Evolutionary conservation across 2,888 invertebrate genomes (phyloP).

Genomic region (Pteria penguin): DNA sequence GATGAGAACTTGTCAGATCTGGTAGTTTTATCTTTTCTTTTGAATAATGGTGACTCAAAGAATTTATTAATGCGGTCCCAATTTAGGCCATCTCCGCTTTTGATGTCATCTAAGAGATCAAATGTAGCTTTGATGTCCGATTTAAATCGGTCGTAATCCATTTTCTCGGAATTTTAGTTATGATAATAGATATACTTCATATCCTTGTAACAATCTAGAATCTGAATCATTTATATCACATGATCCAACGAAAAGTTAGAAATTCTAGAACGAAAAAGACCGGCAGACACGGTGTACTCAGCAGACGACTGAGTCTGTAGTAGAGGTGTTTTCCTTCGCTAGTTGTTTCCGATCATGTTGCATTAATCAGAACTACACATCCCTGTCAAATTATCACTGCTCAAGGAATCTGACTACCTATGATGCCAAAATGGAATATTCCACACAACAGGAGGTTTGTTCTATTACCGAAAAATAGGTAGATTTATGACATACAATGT

Average conservation of each 20-base stretch:
- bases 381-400: background rate
- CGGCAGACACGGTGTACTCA: no score
- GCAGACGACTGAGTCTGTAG: no score
- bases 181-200: no score
- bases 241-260: no score
- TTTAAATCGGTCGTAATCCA: background rate
- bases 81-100: slow-evolving; percentile 33
- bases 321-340: no score
- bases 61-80: slow-evolving; percentile 36
- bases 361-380: background rate
- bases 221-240: no score
- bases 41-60: slow-evolving; percentile 34
- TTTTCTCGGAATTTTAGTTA: no score
- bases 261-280: no score
- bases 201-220: no score
- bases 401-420: background rate
- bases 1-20: slow-evolving; percentile 17
- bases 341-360: no score
- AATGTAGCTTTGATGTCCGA: slow-evolving; percentile 29
- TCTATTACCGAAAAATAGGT: background rate
- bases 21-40: slow-evolving; percentile 3
- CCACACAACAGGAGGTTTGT: background rate
- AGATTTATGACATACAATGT: no score
- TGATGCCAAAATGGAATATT: background rate
- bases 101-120: slow-evolving; percentile 39